Evolutionary conservation across 2,888 invertebrate species (phyloP).

Genomic region (Euplagia quadripunctaria): DNA sequence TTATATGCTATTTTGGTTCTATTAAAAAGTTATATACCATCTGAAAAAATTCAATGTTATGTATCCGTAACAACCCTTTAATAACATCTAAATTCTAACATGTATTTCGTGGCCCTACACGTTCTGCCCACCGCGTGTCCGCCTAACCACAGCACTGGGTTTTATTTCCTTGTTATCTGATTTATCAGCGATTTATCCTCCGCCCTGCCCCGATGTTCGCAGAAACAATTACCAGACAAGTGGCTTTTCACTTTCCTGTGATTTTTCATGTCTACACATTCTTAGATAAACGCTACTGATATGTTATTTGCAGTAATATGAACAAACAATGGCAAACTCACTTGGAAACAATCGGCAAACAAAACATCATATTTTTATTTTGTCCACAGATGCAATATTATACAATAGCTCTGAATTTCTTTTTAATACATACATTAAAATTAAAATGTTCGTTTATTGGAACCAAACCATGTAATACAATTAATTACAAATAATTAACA

Average conservation of each 20-base stretch:
- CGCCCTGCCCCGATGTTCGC: constrained; percentile 56
- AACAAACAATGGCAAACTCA: no score
- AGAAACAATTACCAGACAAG: constrained; percentile 74
- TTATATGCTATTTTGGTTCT: no score
- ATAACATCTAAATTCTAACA: background rate
- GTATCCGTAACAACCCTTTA: no score
- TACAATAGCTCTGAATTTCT: no score
- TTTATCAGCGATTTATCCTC: constrained; percentile 70
- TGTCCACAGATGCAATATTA: no score
- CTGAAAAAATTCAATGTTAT: no score
- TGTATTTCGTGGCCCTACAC: constrained; percentile 17
- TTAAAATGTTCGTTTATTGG: no score
- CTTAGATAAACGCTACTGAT: constrained; percentile 13
- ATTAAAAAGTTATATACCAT: no score
- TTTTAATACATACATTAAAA: no score
- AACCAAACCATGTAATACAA: background rate
- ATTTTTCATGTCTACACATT: constrained; percentile 40
- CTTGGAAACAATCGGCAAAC: no score
- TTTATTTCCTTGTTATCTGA: constrained; percentile 75
- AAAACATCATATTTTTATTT: no score
- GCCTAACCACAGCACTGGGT: constrained; percentile 53
- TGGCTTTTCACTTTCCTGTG: constrained; percentile 36
- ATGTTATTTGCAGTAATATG: background rate
- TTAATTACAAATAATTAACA: background rate
- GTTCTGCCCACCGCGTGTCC: constrained; percentile 6